Evolutionary conservation across 2,888 invertebrate species (phyloP).

Genomic region (Cheilosia vulpina): DNA sequence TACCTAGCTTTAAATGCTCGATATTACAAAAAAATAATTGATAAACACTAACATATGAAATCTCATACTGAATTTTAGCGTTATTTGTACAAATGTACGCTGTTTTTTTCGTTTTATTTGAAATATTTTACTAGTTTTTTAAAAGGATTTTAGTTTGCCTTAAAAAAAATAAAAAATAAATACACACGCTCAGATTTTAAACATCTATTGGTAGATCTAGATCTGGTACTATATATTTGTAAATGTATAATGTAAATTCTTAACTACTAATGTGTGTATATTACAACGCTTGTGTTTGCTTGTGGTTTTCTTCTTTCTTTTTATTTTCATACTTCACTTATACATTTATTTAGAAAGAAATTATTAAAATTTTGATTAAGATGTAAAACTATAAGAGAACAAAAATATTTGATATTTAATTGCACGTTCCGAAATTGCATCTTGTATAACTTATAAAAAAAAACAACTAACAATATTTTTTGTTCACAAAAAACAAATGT

Average conservation of each 20-base stretch:
- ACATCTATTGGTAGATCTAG: conserved; percentile 18
- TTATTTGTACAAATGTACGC: conserved; percentile 54
- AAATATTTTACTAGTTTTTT: conserved; percentile 69
- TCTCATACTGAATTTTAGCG: conserved; percentile 23
- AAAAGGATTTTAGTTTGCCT: conserved; percentile 26
- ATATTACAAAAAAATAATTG: conserved; percentile 13
- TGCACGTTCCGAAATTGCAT: conserved; percentile 62
- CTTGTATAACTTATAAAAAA: conserved; percentile 25
- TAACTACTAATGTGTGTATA: conserved; percentile 51
- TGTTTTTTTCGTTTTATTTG: conserved; percentile 8
- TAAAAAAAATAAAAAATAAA: conserved; percentile 63
- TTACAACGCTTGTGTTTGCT: conserved; percentile 50
- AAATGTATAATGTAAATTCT: conserved; percentile 44
- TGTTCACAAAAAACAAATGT: conserved; percentile 2
- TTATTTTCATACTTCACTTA: conserved; percentile 1
- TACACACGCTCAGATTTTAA: conserved; percentile 45
- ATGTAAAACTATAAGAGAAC: conserved; percentile 20
- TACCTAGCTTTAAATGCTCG: conserved; percentile 23
- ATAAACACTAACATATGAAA: conserved; percentile 33
- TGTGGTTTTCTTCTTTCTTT: conserved; percentile 9
- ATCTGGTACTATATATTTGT: conserved; percentile 34
- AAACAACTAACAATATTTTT: conserved; percentile 42
- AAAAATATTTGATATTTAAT: conserved; percentile 67
- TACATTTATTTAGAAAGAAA: conserved; percentile 3
- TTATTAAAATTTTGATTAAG: conserved; percentile 9